Evolutionary conservation across 2,113 vertebrate genomes (phyloP), one percentile per base, ranked within the genome.

Genomic region (Todiramphus chloris): DNA sequence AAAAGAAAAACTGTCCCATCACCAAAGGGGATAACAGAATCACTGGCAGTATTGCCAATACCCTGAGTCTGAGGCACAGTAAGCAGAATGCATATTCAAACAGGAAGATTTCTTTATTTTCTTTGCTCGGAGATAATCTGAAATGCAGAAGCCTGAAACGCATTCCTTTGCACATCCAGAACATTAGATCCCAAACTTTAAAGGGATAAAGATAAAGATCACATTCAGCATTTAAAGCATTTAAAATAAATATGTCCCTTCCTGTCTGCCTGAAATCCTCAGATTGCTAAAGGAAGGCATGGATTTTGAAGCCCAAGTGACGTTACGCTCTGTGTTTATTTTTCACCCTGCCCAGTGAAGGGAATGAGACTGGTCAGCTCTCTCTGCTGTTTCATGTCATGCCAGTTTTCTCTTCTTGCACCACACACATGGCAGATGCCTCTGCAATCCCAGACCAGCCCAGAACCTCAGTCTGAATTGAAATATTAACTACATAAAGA

Each of bases 131-230:
- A 90, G 63, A 83, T 53, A 95, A 95, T 91, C 51, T 87, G 56
- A 93, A 80, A 92, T 73, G 82, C 66, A 93, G 37, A 85, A 84
- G 16, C 58, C 39, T 83, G 51, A 94, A 94, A 95, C 15, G 27
- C 51, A 55, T 82, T 95, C 91, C 67, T 76, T 76, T 74, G 53
- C 89, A 74, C 21, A 67, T 91, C 39, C 78, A 88, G 64, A 59
- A n/a, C 23, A 19, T 35, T 50, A 11, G 41, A 93, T 51, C 81
- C 73, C 87, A 90, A 28, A 75, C 43, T 88, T 93, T 27, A 53
- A 82, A 95, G 55, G 86, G 68, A 92, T 76, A 87, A 93, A 94
- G 75, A 90, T 7, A 86, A 56, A 67, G 74, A 93, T 73, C 63
- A 8, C 44, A 51, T 79, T 75, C 85, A 72, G 24, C 21, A 48